Conservation (phyloP, 1,140 invertebrate genomes). For the Drosophila bocki region DNA sequence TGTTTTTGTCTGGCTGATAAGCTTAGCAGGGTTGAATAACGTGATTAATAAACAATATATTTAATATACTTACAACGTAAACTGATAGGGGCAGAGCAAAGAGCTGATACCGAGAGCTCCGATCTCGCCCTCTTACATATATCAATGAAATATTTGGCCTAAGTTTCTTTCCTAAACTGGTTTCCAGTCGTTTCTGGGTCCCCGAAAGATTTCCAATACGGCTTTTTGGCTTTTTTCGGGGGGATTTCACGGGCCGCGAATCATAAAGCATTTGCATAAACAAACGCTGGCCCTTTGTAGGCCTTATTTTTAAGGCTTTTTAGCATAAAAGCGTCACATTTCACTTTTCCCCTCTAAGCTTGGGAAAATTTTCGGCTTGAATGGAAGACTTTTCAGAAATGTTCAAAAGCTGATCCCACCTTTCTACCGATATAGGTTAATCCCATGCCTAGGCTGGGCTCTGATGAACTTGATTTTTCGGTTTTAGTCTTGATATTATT, state of each 20-base stretch:
- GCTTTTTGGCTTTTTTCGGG: slow-evolving; percentile 5
- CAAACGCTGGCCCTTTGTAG: slow-evolving; percentile 59
- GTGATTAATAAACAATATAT: slow-evolving; percentile 59
- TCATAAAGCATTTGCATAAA: slow-evolving; percentile 76
- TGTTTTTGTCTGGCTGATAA: slow-evolving; percentile 68
- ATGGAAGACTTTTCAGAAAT: slow-evolving; percentile 32
- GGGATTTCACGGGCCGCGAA: slow-evolving; percentile 47
- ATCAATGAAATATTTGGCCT: slow-evolving; percentile 23
- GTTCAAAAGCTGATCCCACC: slow-evolving; percentile 12
- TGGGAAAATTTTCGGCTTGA: slow-evolving; percentile 46
- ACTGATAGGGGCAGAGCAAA: slow-evolving; percentile 15
- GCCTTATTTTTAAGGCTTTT: slow-evolving; percentile 42
- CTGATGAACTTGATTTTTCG: slow-evolving; percentile 66
- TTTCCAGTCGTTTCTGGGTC: slow-evolving; percentile 11
- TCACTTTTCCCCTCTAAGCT: slow-evolving; percentile 59
- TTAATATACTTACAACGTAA: slow-evolving; percentile 58
- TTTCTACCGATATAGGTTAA: slow-evolving; percentile 62
- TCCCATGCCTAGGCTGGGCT: slow-evolving; percentile 52
- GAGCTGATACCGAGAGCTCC: slow-evolving; percentile 27
- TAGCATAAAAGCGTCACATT: slow-evolving; percentile 74
- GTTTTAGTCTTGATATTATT: slow-evolving; percentile 53
- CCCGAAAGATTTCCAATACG: slow-evolving; percentile 19
- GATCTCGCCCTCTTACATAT: slow-evolving; percentile 6
- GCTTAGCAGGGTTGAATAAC: slow-evolving; percentile 53
- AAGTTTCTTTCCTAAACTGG: slow-evolving; percentile 22